Conservation (phyloP, 2,113 vertebrate species). For the Pygoscelis antarcticus region DNA sequence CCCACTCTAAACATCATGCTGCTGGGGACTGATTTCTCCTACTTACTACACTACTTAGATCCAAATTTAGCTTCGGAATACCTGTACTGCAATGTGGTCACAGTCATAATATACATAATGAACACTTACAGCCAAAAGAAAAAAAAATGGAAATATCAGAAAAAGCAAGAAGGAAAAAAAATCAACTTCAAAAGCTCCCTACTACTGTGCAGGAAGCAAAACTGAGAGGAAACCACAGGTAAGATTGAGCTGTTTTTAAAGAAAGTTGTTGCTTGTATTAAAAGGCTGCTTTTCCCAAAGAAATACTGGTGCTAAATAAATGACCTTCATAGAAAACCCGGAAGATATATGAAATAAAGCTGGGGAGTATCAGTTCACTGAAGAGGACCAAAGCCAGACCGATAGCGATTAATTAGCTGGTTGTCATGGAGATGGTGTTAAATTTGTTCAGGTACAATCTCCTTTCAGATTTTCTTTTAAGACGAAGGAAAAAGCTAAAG, state of each 20-base stretch:
- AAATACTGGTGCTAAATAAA: neutral
- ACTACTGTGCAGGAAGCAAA: neutral
- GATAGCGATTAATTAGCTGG: conserved; percentile 63
- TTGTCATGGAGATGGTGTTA: conserved; percentile 68
- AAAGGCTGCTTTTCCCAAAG: neutral
- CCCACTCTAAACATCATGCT: neutral
- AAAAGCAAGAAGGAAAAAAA: neutral
- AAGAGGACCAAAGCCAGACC: conserved; percentile 57
- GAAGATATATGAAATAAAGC: conserved; percentile 44
- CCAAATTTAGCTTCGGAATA: neutral
- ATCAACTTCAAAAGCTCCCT: neutral
- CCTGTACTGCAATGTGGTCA: neutral
- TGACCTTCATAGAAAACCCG: conserved; percentile 44
- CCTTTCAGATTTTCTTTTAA: conserved; percentile 45
- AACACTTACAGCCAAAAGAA: neutral
- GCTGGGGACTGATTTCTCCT: neutral
- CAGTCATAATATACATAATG: neutral
- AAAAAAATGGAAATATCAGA: neutral
- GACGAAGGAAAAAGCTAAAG: conserved; percentile 29
- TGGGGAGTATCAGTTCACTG: conserved; percentile 30
- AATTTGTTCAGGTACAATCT: conserved; percentile 65
- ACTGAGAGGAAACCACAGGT: neutral
- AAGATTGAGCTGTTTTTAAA: neutral
- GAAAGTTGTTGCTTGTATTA: neutral
- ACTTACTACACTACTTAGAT: neutral